Conservation (phyloP, 2,113 vertebrate species). For the Dendrocopos noguchii region DNA sequence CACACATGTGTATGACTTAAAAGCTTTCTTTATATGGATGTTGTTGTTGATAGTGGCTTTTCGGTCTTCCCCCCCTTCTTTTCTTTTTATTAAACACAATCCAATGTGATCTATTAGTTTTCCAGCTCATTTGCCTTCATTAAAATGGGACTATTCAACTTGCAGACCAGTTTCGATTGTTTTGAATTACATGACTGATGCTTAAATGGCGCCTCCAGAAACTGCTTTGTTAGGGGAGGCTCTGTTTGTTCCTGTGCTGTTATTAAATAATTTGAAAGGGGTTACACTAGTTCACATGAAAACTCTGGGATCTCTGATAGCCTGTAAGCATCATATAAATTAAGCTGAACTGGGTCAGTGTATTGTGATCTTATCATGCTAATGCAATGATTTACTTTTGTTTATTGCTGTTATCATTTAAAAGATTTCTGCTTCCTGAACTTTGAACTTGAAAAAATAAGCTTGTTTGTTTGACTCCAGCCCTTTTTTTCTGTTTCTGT, state of each 20-base stretch:
- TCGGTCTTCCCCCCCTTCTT: neutral
- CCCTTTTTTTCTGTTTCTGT: neutral
- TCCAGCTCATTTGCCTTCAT: neutral
- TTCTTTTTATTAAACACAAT: neutral
- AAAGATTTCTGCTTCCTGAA: neutral
- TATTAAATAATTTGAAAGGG: neutral
- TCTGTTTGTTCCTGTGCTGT: neutral
- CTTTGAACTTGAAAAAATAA: neutral
- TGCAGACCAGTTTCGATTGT: neutral
- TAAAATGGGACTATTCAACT: neutral
- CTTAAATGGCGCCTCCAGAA: slow-evolving; percentile 8
- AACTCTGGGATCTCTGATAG: neutral
- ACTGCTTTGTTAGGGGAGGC: neutral
- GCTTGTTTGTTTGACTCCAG: neutral
- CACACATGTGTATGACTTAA: no score
- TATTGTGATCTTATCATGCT: neutral
- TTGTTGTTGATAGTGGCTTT: neutral
- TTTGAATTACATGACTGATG: neutral
- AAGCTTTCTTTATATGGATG: neutral
- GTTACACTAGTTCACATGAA: neutral
- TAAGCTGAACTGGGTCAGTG: neutral
- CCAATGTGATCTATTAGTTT: slow-evolving; percentile 1
- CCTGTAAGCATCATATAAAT: neutral
- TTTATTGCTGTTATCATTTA: neutral
- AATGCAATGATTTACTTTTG: neutral